phyloP scores from a whole-genome alignment of 2,797 vertebrate genomes.

The Spondyliosoma cantharus region DNA sequence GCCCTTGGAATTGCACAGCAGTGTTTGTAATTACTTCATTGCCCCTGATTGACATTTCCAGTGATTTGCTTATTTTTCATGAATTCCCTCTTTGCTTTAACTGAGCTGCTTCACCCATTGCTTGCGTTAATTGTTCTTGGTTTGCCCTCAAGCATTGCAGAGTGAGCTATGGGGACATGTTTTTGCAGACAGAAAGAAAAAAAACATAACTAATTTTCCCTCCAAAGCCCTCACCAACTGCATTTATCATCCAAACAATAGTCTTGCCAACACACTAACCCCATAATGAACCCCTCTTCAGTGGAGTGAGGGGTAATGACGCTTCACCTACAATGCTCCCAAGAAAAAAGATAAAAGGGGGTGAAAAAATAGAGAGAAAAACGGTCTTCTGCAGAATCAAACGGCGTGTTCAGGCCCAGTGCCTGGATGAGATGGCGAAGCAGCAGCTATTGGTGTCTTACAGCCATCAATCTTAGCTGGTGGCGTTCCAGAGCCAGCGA shows the following conservation, averaged over 20 bases:
- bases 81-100: constrained; percentile 77
- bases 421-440: constrained; percentile 94
- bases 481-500: constrained; percentile 90
- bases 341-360: constrained; percentile 62
- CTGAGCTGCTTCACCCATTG: constrained; percentile 72
- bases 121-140: constrained; percentile 81
- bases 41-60: constrained; percentile 80
- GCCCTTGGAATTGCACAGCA: constrained; percentile 72
- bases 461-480: constrained; percentile 97
- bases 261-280: constrained; percentile 98
- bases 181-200: constrained; percentile 84
- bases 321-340: constrained; percentile 92
- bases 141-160: constrained; percentile 76
- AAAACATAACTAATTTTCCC: constrained; percentile 90
- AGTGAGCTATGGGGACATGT: constrained; percentile 85
- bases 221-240: constrained; percentile 86
- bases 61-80: constrained; percentile 85
- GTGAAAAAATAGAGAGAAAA: constrained; percentile 61
- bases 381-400: constrained; percentile 77
- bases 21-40: constrained; percentile 78
- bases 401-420: constrained; percentile 94
- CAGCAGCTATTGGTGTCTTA: constrained; percentile 93
- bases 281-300: constrained; percentile 98
- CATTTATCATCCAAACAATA: constrained; percentile 99
- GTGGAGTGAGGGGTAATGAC: constrained; percentile 99